Evolutionary conservation across 2,888 invertebrate species (phyloP).

Genomic region (Callyntrura sp.): DNA sequence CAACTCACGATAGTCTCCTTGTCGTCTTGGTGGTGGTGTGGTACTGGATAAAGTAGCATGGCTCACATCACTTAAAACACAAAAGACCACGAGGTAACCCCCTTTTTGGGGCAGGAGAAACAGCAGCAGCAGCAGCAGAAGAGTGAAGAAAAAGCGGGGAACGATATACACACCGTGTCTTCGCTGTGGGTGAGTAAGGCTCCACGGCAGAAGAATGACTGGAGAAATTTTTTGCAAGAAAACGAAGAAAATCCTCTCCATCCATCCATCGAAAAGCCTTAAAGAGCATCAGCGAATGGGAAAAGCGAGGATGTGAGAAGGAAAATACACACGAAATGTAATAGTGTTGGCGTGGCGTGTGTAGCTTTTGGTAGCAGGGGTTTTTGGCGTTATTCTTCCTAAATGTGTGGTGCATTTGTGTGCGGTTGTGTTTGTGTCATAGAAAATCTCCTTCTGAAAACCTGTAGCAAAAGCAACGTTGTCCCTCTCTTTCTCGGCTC

Average conservation of each 20-base stretch:
- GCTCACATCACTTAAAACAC: constrained; percentile 11
- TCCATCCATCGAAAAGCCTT: constrained; percentile 60
- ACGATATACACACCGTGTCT: constrained; percentile 53
- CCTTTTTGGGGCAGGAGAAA: background rate
- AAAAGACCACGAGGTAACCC: constrained; percentile 43
- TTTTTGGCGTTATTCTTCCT: background rate
- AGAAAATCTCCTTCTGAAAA: constrained; percentile 57
- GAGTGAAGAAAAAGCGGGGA: constrained; percentile 9
- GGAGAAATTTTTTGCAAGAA: constrained; percentile 63
- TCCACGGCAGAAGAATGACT: constrained; percentile 71
- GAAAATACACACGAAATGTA: background rate
- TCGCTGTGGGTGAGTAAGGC: constrained; percentile 69
- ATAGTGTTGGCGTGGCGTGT: constrained; percentile 8
- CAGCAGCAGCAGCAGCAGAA: background rate
- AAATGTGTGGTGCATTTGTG: constrained; percentile 39
- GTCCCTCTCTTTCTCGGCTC: background rate
- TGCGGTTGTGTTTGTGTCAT: constrained; percentile 66
- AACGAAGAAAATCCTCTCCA: constrained; percentile 70
- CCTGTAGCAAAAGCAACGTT: constrained; percentile 57
- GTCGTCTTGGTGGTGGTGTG: background rate
- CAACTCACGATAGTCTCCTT: background rate
- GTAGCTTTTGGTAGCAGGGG: constrained; percentile 45
- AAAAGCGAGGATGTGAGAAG: background rate
- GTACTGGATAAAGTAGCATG: background rate
- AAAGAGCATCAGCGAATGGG: constrained; percentile 18